These are phyloP conservation scores for Nycticryphes semicollaris DNA, from an alignment of 2,113 vertebrate genomes.

Conservation along the genomic window DNA sequence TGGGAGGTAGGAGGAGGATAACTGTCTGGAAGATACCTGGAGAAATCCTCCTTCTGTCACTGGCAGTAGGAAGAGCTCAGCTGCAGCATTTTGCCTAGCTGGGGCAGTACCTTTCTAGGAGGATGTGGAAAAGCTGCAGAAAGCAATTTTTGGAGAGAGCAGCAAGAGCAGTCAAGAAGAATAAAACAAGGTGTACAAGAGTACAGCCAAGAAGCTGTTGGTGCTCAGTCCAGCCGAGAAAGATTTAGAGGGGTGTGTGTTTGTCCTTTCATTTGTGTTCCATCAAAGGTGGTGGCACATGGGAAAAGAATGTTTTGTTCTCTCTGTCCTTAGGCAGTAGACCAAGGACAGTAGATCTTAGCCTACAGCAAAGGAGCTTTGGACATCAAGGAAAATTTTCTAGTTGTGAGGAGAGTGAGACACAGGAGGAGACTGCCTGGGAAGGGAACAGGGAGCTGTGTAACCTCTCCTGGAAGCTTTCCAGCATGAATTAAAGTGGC, in stretches of 20 bases:
- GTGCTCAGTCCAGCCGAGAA: neutral
- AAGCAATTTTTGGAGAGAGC: neutral
- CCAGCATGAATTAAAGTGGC: neutral
- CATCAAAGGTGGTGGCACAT: neutral
- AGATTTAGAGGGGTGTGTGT: accelerated
- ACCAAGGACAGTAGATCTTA: neutral
- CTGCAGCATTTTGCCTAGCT: neutral
- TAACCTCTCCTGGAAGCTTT: neutral
- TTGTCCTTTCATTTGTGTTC: neutral
- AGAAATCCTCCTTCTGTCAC: constrained; percentile 39
- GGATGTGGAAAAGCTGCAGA: neutral
- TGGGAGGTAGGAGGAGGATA: neutral
- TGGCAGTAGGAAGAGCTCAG: neutral
- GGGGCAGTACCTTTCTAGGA: neutral
- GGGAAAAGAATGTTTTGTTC: neutral
- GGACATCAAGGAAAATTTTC: neutral
- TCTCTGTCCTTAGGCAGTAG: accelerated
- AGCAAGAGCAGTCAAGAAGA: neutral
- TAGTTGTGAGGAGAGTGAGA: neutral
- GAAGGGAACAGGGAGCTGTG: neutral
- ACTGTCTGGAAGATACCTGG: constrained; percentile 24
- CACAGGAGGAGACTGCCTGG: neutral
- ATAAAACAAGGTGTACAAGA: neutral
- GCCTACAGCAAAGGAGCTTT: neutral
- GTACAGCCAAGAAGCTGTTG: neutral